Base-by-base conservation (phyloP, 2,888 invertebrate genomes). In the Tachystola acroxantha region DNA sequence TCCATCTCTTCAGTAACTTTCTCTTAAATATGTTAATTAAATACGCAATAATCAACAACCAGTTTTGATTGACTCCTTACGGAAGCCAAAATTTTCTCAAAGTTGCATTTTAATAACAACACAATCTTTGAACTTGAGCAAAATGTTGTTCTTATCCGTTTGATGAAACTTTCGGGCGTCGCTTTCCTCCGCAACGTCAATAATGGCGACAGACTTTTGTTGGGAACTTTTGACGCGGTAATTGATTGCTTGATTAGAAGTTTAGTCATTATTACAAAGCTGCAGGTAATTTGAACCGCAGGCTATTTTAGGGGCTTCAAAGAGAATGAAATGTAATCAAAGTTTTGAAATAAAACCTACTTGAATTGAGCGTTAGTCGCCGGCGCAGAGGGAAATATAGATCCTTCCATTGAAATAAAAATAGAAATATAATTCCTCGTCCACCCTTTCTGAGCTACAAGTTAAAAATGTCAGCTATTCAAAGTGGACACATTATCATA, bases 91-190 rank as follows among this genome's bases (percentile, higher is more conserved):
- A 32, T 3, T 24, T 14, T 12, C 25, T 13, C 11, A 10, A 34
- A 26, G 16, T 26, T 16, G 32, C 12, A 27, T 34, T 10, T 1
- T 4, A 7, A 12, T 3, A 32, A 19, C 24, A 34, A 26, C 13
- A 10, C 26, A 16, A 7, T 24, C 32, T 32, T 12, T 13, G 13
- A 10, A 5, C 4, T 14, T 14, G 2, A 34, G 16, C 34, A 26
- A 34, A 27, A 26, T 32, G 20, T 20, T 32, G 20, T 10, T 32
- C 10, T 32, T 34, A 26, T 32, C 32, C 32, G 10, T 32, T 32
- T 32, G 32, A 32, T 32, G 12, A 25, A 24, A 32, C 24, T 32
- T 11, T 13, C 24, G 13, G 6, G 6, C 7, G 24, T 7, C 7
- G 6, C 11, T 11, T 26, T 20, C 7, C 24, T n/a, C 7, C 20